A percentile compares a stretch with the other conserved stretches of the same genome.
These are phyloP conservation scores for Apteryx owenii DNA, from an alignment of 2,113 vertebrate genomes.

Conservation along the genomic window DNA sequence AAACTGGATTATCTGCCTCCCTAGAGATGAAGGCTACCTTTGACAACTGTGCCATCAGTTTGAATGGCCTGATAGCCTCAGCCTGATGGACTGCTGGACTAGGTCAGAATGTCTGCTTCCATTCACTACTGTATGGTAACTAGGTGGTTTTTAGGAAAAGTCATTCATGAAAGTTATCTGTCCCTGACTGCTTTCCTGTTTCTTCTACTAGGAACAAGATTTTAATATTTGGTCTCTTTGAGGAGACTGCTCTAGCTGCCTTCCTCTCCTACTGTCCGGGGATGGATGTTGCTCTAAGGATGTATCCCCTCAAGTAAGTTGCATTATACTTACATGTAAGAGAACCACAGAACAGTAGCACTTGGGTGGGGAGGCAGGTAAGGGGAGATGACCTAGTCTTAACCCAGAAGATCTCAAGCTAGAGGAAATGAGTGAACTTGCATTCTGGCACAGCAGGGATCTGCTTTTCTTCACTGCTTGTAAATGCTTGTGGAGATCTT, in stretches of 20 bases:
- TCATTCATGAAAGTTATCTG: background rate
- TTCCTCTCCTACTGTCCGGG: constrained; percentile 88
- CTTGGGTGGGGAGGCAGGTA: background rate
- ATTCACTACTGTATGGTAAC: background rate
- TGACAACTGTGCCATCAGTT: background rate
- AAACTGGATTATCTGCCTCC: background rate
- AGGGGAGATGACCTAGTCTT: background rate
- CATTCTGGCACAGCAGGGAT: background rate
- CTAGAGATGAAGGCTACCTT: background rate
- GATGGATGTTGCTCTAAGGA: constrained; percentile 85
- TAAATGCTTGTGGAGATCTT: background rate
- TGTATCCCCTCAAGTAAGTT: constrained; percentile 87
- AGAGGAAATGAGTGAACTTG: background rate
- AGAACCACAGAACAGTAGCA: background rate
- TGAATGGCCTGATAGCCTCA: background rate
- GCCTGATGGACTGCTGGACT: background rate
- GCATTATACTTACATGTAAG: background rate
- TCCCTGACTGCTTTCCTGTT: background rate
- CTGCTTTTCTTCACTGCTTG: background rate
- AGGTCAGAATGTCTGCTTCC: background rate
- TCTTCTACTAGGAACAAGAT: constrained; percentile 82
- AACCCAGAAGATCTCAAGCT: background rate
- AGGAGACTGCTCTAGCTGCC: constrained; percentile 85
- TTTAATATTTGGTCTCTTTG: constrained; percentile 86
- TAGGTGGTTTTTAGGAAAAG: background rate